A percentile compares a stretch with the other conserved stretches of the same genome.
Conservation (phyloP, 2,888 invertebrate species). For the Azorinus chamasolen region DNA sequence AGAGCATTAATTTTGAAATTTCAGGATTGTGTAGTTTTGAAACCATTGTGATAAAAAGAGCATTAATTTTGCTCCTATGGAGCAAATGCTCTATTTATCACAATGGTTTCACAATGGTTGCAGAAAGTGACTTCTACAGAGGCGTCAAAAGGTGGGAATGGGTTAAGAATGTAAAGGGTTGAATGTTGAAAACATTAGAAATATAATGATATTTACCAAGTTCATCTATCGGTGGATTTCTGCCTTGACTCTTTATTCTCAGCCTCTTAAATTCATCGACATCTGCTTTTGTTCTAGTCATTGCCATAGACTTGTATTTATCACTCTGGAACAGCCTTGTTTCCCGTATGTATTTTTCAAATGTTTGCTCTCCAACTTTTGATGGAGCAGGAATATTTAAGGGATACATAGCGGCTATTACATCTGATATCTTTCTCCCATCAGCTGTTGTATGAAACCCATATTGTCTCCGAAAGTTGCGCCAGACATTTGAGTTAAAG, state of each 20-base stretch:
- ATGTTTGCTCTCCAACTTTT: constrained; percentile 82
- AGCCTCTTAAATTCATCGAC: constrained; percentile 79
- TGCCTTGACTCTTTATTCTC: constrained; percentile 78
- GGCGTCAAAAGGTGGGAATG: no score
- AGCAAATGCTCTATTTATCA: no score
- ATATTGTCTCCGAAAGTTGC: constrained; percentile 83
- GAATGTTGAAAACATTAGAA: no score
- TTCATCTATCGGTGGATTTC: constrained; percentile 85
- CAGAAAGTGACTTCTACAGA: no score
- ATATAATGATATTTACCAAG: constrained; percentile 79
- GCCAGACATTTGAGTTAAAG: constrained; percentile 86
- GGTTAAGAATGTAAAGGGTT: no score
- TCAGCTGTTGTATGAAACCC: constrained; percentile 79
- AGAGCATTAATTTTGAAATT: no score
- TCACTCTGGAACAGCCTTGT: constrained; percentile 81
- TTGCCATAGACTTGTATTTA: constrained; percentile 77
- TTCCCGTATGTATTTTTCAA: constrained; percentile 83
- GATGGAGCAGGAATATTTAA: constrained; percentile 85
- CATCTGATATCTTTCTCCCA: constrained; percentile 81
- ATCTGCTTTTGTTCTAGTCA: constrained; percentile 79
- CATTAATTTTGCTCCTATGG: no score
- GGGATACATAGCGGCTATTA: constrained; percentile 85
- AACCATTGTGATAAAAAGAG: no score
- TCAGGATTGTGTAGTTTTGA: no score
- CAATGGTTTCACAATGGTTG: no score